Conservation (phyloP, 2,113 vertebrate species). For the Cryptomyrus ogoouensis region DNA sequence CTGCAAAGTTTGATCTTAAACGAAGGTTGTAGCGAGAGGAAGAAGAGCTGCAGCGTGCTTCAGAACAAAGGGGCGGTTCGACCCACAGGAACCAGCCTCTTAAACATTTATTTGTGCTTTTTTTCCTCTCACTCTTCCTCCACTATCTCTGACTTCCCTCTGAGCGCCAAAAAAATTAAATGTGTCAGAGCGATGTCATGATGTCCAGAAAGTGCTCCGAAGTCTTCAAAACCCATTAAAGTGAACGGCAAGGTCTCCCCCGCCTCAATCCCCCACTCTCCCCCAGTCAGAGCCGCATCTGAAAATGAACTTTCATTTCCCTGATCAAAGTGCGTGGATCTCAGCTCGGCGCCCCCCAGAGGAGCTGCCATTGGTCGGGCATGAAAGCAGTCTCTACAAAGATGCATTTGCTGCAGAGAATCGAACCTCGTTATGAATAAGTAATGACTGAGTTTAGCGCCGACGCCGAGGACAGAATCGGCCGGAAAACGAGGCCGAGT, state of each 20-base stretch:
- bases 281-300: constrained; percentile 46
- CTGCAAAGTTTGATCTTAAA: constrained; percentile 16
- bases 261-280: constrained; percentile 35
- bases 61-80: constrained; percentile 21
- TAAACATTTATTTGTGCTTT: constrained; percentile 42
- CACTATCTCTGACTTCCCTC: constrained; percentile 29
- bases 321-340: constrained; percentile 59
- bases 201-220: constrained; percentile 47
- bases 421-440: constrained; percentile 60
- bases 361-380: constrained; percentile 46
- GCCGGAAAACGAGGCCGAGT: background rate
- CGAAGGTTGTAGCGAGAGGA: constrained; percentile 11
- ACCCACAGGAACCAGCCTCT: constrained; percentile 23
- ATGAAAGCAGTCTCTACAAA: constrained; percentile 53
- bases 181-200: constrained; percentile 49
- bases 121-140: constrained; percentile 22
- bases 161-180: constrained; percentile 36
- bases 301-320: constrained; percentile 53
- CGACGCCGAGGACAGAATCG: background rate
- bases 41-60: constrained; percentile 8
- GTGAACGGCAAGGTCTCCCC: constrained; percentile 48
- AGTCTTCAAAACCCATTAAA: constrained; percentile 54
- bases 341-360: constrained; percentile 52
- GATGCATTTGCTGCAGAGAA: constrained; percentile 64
- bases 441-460: constrained; percentile 52